A percentile compares a stretch with the other conserved stretches of the same genome.
These are phyloP conservation scores for Acanthochromis polyacanthus DNA, from an alignment of 2,113 vertebrate genomes.

Conservation along the genomic window DNA sequence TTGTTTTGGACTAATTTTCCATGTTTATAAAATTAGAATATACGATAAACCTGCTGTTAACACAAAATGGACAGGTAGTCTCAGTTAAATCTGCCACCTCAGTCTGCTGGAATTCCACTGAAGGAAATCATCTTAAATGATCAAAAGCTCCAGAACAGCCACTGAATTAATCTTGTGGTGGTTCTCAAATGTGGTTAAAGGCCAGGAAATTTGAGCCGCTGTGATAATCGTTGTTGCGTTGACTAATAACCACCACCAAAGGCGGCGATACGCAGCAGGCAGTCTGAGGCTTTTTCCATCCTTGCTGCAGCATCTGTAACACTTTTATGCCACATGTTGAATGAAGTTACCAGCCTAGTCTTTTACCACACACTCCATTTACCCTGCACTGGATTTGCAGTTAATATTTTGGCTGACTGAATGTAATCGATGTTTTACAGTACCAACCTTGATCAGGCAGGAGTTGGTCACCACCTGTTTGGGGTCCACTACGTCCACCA, in stretches of 20 bases:
- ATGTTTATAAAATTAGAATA: too few species aligned
- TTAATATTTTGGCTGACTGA: too few species aligned
- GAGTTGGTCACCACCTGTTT: slow-evolving; percentile 99
- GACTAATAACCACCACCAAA: not conserved
- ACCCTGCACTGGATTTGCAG: too few species aligned
- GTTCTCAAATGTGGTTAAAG: not conserved
- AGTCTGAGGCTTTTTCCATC: not conserved
- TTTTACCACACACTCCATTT: too few species aligned
- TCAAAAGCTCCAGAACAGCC: not conserved
- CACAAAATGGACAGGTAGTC: not conserved
- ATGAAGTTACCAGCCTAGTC: too few species aligned
- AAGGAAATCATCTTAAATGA: not conserved
- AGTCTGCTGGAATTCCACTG: not conserved
- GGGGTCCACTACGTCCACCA: slow-evolving; percentile 97
- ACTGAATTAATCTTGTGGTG: not conserved
- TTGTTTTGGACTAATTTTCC: too few species aligned
- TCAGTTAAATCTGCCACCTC: not conserved
- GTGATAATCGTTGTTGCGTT: not conserved
- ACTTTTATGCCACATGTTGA: too few species aligned
- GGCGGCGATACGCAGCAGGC: not conserved
- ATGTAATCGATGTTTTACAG: not conserved
- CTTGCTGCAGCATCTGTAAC: too few species aligned
- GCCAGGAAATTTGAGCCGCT: not conserved
- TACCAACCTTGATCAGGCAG: slow-evolving; percentile 96
- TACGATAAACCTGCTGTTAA: too few species aligned